Conservation (phyloP, 2,888 invertebrate species). For the Megastigmus dorsalis region DNA sequence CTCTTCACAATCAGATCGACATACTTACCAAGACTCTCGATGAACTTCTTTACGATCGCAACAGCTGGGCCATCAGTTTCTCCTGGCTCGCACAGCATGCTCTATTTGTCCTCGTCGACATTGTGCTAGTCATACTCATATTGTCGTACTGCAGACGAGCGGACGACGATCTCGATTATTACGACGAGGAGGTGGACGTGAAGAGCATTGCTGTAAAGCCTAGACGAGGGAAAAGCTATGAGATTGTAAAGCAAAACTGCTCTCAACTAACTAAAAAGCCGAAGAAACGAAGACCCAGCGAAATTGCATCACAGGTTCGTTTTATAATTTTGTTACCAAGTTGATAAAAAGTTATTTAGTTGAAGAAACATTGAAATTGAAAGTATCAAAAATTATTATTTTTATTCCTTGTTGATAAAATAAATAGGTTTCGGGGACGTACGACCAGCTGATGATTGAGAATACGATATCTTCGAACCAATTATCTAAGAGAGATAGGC, state of each 20-base stretch:
- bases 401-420: not conserved
- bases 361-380: too few species aligned
- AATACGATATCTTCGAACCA: conserved; percentile 73
- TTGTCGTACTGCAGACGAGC: conserved; percentile 75
- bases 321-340: too few species aligned
- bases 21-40: conserved; percentile 80
- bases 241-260: conserved; percentile 51
- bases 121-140: conserved; percentile 76
- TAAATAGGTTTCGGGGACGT: conserved; percentile 75
- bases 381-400: too few species aligned
- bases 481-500: conserved; percentile 72
- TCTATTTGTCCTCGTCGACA: conserved; percentile 75
- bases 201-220: not conserved
- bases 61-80: conserved; percentile 80
- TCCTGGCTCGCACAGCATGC: conserved; percentile 77
- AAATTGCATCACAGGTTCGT: conserved; percentile 75
- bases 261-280: conserved; percentile 74
- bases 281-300: conserved; percentile 83
- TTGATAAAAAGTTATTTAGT: too few species aligned
- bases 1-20: conserved; percentile 80
- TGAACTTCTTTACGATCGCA: conserved; percentile 78
- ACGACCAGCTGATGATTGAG: conserved; percentile 78
- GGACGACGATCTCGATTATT: conserved; percentile 66
- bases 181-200: conserved; percentile 68
- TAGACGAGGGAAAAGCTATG: conserved; percentile 53